A percentile compares a stretch with the other conserved stretches of the same genome.
Evolutionary conservation across 2,113 vertebrate genomes (phyloP).

Genomic region (Odocoileus hemionus): DNA sequence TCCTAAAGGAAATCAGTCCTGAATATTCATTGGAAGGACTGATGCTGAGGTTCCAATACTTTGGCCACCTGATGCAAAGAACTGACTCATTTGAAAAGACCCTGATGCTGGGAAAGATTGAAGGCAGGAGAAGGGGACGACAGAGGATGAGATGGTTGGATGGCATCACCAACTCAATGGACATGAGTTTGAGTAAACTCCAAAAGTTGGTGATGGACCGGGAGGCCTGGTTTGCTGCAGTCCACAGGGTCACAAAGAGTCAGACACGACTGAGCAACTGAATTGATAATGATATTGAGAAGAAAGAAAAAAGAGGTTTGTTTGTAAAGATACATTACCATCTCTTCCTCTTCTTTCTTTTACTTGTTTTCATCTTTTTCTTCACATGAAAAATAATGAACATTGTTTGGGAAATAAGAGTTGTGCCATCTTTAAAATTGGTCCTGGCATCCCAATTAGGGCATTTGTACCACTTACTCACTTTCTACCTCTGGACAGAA

Average conservation of each 20-base stretch:
- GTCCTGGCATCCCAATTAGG: not conserved
- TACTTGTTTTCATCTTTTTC: not conserved
- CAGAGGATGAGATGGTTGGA: not conserved
- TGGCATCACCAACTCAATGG: not conserved
- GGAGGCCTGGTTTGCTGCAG: not conserved
- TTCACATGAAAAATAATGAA: not conserved
- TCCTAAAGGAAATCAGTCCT: not conserved
- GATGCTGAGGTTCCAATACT: not conserved
- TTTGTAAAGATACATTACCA: not conserved
- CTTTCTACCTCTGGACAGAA: not conserved
- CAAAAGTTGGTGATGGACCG: no score
- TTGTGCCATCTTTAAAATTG: not conserved
- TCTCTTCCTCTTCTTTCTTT: not conserved
- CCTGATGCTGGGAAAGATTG: not conserved
- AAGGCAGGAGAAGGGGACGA: not conserved
- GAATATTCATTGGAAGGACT: not conserved
- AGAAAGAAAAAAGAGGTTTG: not conserved
- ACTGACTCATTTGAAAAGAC: not conserved
- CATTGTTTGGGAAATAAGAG: not conserved
- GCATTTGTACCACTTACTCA: no score
- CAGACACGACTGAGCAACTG: rapidly evolving
- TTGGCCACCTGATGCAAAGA: not conserved
- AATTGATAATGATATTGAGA: not conserved
- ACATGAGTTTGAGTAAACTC: not conserved
- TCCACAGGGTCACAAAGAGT: not conserved